Evolutionary conservation across 92 coral and sea anemone genomes (phyloP), one percentile per base, ranked within the genome.

Genomic region (Porites rus): DNA sequence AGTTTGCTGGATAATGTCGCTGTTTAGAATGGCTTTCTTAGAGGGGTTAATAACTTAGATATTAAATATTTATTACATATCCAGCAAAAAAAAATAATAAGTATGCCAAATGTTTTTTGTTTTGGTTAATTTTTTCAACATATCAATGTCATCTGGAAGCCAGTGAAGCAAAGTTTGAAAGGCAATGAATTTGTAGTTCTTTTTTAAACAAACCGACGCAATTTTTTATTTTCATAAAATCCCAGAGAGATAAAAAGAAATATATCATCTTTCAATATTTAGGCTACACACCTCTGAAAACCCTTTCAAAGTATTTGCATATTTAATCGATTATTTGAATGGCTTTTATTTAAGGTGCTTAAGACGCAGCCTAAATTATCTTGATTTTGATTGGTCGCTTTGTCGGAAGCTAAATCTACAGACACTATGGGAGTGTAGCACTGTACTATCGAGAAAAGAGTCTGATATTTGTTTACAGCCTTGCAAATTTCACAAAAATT

Each of bases 21-120:
- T 56, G 77, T 54, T 69, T 69, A 60, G 20, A 28, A 81, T 53
- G 6, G 25, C 54, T 81, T 38, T 16, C 6, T 72, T 38, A 10
- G 69, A 46, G 71, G 20, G 80, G 80, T 63, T 52, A 61, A 73
- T 61, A 60, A 46, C 69, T 3, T 10, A n/a, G 17, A 22, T 46
- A 73, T 83, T 10, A 83, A 83, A 83, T 73, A 83, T 83, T 83
- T 51, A 83, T 83, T 72, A 72, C 72, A 61, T 50, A 21, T 73
- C 80, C 51, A 73, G 51, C 59, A 10, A 82, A 63, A 50, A 54
- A 9, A 50, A 73, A 46, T 60, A 74, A 62, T 56, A 19, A 46
- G 7, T 16, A 51, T 16, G 46, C 72, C 61, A 12, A 46, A 71
- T 61, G 22, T 50, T 58, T 72, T 62, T 71, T 19, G 13, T 73